Conservation (phyloP, 1,140 invertebrate genomes). For the Yoshiicerus persimilis region DNA sequence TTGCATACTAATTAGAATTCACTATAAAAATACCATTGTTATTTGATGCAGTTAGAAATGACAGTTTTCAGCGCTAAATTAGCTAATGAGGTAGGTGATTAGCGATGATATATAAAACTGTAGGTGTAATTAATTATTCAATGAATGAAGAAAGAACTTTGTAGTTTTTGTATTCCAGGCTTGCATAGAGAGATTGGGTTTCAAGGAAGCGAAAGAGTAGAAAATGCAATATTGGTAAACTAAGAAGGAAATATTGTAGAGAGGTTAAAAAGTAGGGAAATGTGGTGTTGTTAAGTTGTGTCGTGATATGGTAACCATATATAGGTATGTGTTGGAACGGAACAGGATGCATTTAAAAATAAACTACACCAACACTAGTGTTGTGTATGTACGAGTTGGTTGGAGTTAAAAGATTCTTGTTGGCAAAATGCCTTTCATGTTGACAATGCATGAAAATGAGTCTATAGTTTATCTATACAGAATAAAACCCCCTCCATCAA, state of each 20-base stretch:
- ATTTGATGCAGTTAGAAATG: background rate
- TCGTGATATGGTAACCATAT: slow-evolving; percentile 20
- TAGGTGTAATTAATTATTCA: background rate
- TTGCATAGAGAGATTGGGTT: background rate
- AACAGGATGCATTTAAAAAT: slow-evolving; percentile 21
- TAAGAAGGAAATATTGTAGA: background rate
- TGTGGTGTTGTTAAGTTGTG: background rate
- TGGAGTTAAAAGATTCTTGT: background rate
- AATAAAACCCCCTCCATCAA: background rate
- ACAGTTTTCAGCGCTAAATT: background rate
- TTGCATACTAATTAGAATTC: too few relatives aligned
- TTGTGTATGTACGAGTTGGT: background rate
- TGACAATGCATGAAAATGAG: slow-evolving; percentile 17
- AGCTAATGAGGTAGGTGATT: background rate
- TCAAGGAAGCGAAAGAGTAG: background rate
- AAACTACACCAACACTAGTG: background rate
- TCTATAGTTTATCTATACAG: background rate
- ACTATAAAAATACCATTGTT: background rate
- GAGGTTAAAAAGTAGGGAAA: background rate
- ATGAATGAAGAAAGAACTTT: background rate
- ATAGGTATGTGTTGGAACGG: slow-evolving; percentile 5
- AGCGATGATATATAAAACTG: background rate
- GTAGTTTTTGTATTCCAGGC: background rate
- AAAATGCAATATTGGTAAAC: background rate
- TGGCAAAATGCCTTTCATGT: slow-evolving; percentile 11